Evolutionary conservation across 2,797 vertebrate species (phyloP).

Genomic region (Periparus ater): DNA sequence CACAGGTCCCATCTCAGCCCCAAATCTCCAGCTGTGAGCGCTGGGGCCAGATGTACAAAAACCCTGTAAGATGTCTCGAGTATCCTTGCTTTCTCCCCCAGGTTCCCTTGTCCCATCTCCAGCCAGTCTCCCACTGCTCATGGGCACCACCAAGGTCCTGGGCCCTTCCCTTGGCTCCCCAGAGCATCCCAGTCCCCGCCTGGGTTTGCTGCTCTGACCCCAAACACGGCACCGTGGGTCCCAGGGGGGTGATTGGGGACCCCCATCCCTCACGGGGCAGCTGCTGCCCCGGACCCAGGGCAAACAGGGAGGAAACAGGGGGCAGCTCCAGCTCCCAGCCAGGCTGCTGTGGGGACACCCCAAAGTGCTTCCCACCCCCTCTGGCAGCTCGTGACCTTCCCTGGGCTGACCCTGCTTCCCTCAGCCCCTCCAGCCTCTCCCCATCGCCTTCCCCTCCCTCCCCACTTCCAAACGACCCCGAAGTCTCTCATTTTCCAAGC

Average conservation of each 20-base stretch:
- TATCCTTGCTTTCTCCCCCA: not conserved
- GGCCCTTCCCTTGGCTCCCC: not conserved
- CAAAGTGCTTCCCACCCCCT: not conserved
- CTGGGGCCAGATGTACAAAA: not conserved
- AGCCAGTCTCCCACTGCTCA: fast-evolving
- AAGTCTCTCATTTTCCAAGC: slow-evolving; percentile 1
- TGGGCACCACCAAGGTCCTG: fast-evolving
- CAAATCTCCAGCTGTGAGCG: fast-evolving
- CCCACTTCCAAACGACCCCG: not conserved
- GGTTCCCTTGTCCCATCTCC: not conserved
- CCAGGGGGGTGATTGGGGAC: not conserved
- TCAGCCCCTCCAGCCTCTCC: not conserved
- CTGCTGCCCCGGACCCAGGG: fast-evolving
- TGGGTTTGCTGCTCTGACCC: not conserved
- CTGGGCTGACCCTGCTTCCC: not conserved
- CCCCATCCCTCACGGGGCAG: not conserved
- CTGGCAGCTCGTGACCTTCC: fast-evolving
- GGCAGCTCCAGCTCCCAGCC: not conserved
- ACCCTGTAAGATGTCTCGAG: not conserved
- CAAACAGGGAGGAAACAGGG: not conserved
- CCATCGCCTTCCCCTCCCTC: not conserved
- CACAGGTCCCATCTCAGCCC: not conserved
- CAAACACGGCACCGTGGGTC: fast-evolving
- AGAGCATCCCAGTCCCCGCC: not conserved
- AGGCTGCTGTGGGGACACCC: not conserved